A percentile compares a stretch with the other conserved stretches of the same genome.
These are phyloP conservation scores for Melanostigma gelatinosum DNA, from an alignment of 2,113 vertebrate species.

Conservation along the genomic window DNA sequence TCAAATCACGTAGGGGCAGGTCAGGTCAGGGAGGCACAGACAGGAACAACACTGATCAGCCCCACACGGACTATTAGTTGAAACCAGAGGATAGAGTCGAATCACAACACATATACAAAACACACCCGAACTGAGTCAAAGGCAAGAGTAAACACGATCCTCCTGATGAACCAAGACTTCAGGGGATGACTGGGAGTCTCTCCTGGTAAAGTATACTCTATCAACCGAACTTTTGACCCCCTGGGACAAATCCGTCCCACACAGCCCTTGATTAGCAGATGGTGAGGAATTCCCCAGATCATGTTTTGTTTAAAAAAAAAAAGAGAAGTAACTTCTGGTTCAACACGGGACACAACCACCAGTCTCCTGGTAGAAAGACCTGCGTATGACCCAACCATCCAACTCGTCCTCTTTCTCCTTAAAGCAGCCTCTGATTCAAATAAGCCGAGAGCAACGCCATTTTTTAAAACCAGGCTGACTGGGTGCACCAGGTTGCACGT, in stretches of 20 bases:
- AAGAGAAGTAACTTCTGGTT: neutral
- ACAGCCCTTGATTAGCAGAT: conserved; percentile 4
- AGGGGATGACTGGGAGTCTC: conserved; percentile 23
- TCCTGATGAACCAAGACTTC: conserved; percentile 17
- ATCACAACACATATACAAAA: neutral
- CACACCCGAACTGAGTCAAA: conserved; percentile 8
- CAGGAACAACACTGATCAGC: conserved; percentile 6
- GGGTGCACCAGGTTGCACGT: neutral
- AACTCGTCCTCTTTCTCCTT: neutral
- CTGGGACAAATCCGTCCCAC: neutral
- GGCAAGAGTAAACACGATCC: neutral
- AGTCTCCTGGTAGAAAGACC: neutral
- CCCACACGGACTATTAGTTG: conserved; percentile 3
- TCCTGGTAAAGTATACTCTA: conserved; percentile 4
- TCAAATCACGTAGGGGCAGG: neutral
- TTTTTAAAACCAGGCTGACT: too few relatives aligned
- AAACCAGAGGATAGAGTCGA: conserved; percentile 7
- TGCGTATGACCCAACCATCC: neutral
- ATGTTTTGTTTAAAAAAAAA: neutral
- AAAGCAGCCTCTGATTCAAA: neutral
- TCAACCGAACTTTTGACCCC: conserved; percentile 18
- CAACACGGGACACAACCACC: neutral
- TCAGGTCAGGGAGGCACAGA: neutral
- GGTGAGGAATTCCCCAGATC: neutral
- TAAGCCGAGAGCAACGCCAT: too few relatives aligned